Base-by-base conservation (phyloP, 2,888 invertebrate genomes). In the Pristionchus japonicus region DNA sequence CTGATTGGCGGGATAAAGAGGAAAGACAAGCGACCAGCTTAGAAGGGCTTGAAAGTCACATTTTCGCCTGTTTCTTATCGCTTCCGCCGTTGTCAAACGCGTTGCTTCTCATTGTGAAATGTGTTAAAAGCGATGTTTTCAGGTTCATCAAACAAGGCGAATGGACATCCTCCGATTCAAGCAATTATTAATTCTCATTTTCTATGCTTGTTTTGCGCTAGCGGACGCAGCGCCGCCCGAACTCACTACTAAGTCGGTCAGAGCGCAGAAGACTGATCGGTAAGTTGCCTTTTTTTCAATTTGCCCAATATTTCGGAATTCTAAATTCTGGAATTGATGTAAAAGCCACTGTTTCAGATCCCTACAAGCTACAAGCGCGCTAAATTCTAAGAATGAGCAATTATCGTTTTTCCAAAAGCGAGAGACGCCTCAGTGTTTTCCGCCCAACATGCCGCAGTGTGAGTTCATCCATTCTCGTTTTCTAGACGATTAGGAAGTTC, bases 261-360 rank as follows among this genome's bases (percentile, higher is more conserved):
- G 74, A 40, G 74, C 74, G 4, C 74, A 74, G 9, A 40, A 74
- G 7, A 74, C 20, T 40, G 74, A 37, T 11, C 74, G 74, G 74
- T 74, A 40, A 2, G 23, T n/a, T n/a, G n/a, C n/a, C n/a, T n/a
- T n/a, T n/a, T n/a, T n/a, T 74, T 40, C 13, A 17, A 52, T 3
- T 74, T n/a, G 3, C 23, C 13, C 43, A 31, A 4, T 7, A 2
- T 74, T 37, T 40, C 23, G 20, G 40, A 64, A 74, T n/a, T n/a
- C n/a, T n/a, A n/a, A n/a, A n/a, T n/a, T n/a, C n/a, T n/a, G n/a
- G n/a, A n/a, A n/a, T n/a, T n/a, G n/a, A n/a, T n/a, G n/a, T n/a
- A n/a, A n/a, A n/a, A n/a, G n/a, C n/a, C n/a, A n/a, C 37, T 40
- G 43, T 40, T 74, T 74, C 74, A 74, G 74, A 74, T 67, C 67